Base-by-base conservation (phyloP, 2,888 invertebrate genomes). In the Hoplodrina ambigua region DNA sequence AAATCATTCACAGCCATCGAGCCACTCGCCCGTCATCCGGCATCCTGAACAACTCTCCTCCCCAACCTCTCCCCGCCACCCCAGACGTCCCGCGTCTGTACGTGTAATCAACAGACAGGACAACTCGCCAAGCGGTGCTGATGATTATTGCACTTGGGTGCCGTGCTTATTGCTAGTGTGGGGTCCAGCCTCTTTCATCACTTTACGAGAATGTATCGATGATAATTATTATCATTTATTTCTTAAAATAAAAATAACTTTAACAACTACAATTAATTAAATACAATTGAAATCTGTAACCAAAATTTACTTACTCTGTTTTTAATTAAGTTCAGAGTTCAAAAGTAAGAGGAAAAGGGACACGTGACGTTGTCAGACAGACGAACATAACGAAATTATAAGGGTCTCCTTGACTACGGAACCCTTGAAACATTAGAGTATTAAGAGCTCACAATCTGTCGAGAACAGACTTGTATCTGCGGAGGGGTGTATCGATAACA, bases 1-100 rank as follows among this genome's bases (percentile, higher is more conserved):
- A 75, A 72, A 72, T 83, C 65, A 78, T 58, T 71, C 58, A 54
- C 71, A 75, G 70, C 54, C 56, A 57, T 59, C 37, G 73, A 67
- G 62, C 54, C 63, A 41, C 65, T 64, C 55, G 11, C 37, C 52
- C n/a, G 15, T 58, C 77, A 59, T 25, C 11, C 20, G 55, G 59
- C 54, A 25, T 54, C 49, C 33, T 50, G 13, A 44, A 15, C 44
- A 44, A 44, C 44, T 4, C 44, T 1, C 44, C 44, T 10, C 41
- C 55, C 2, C 53, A 50, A 4, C 20, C 19, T 57, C 11, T 19
- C n/a, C 19, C 46, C 46, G 4, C 46, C 46, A 7, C 41, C 53
- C 50, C 4, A 30, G 44, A 4, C 30, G 25, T 20, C 19, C 25
- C 13, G 33, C 11, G 20, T 33, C 56, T 50, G 49, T 41, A 10